Evolutionary conservation across 2,888 invertebrate genomes (phyloP), one percentile per base, ranked within the genome.

Genomic region (Stratiomys singularior): DNA sequence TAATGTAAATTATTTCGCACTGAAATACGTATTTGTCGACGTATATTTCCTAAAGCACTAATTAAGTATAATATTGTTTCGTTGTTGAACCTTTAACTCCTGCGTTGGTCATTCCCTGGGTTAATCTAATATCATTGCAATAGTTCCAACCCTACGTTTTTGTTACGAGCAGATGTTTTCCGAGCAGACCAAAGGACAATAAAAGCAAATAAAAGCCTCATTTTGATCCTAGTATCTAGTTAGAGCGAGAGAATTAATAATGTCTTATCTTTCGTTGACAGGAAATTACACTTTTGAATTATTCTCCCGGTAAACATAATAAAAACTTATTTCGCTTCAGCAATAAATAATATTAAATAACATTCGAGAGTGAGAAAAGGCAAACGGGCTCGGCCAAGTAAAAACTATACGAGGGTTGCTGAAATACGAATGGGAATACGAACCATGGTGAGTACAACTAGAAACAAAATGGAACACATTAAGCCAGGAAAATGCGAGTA

Each of bases 241-340:
- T 25, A 25, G 25, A 18, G 23, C 44, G 3, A n/a, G 28, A 78
- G 79, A 81, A 81, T 81, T 81, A 81, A 81, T 81, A 81, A 81
- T 81, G 79, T 81, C 80, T 81, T 81, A 81, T 81, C 81, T 81
- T 78, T 81, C 76, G 81, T 81, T 81, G 81, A 81, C 81, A 81
- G 81, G 81, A 81, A 81, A 81, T 81, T 81, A 81, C 81, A 81
- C 81, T 81, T 81, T 81, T 81, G 81, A 81, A 81, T 81, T 81
- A 81, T 81, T 80, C 52, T 76, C 71, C 78, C 76, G 52, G 80
- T 60, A 30, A 78, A 79, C 77, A 74, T 74, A 74, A 79, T 79
- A 79, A 79, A 79, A 78, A 79, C 66, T 77, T 74, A 77, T 78
- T 72, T 44, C 60, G 77, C 71, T 71, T 23, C 46, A 27, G 46